Evolutionary conservation across 2,797 vertebrate species (phyloP).

Genomic region (Tragelaphus oryx): DNA sequence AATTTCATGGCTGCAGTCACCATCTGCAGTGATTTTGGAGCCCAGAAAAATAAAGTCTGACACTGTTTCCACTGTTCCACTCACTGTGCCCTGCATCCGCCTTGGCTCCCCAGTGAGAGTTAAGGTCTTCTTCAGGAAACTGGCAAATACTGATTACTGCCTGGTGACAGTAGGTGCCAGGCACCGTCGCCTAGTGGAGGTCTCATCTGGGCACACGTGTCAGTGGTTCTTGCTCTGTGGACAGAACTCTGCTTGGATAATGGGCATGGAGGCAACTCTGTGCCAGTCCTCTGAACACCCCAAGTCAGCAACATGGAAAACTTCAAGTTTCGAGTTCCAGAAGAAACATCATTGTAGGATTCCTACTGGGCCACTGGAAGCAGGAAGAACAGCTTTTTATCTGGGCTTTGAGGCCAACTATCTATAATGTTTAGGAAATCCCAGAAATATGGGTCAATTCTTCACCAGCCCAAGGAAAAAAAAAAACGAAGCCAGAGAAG

Average conservation of each 20-base stretch:
- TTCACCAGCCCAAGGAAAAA: neutral
- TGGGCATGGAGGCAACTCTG: accelerated
- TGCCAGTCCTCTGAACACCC: neutral
- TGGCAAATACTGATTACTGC: too few species aligned
- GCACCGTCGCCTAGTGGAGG: neutral
- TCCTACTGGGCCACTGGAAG: neutral
- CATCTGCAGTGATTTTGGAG: too few species aligned
- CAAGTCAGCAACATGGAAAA: neutral
- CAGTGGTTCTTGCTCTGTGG: neutral
- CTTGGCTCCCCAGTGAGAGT: neutral
- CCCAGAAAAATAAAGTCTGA: too few species aligned
- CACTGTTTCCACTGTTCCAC: neutral
- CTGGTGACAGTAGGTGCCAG: neutral
- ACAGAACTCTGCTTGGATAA: neutral
- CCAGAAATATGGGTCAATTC: neutral
- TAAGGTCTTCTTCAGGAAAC: neutral
- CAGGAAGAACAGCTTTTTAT: neutral
- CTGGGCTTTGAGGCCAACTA: neutral
- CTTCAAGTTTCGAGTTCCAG: neutral
- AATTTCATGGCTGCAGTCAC: too few species aligned
- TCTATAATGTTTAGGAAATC: neutral
- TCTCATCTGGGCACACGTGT: neutral
- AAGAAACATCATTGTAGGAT: neutral
- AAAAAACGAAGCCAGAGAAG: neutral
- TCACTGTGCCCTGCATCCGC: neutral